These are phyloP conservation scores for Parapristionchus giblindavisi DNA, from an alignment of 2,888 invertebrate genomes.

Conservation along the genomic window DNA sequence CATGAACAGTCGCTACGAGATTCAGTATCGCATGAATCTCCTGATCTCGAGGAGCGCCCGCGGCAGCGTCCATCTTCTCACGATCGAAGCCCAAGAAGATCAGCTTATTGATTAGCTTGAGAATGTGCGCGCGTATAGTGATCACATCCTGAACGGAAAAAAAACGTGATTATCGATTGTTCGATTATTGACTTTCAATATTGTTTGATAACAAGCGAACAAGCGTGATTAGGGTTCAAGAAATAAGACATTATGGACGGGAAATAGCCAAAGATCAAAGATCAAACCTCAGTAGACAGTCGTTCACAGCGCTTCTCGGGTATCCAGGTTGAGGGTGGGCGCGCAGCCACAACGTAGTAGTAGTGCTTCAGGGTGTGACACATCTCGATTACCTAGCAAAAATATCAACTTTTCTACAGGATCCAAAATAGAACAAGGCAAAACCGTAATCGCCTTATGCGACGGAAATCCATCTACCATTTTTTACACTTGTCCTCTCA, in stretches of 20 bases:
- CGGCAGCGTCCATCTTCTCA: constrained; percentile 33
- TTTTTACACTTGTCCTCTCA: too few species aligned
- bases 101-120: constrained; percentile 78
- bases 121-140: constrained; percentile 82
- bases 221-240: not conserved
- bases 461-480: too few species aligned
- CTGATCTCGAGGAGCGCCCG: constrained; percentile 86
- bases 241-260: not conserved
- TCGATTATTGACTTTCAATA: not conserved
- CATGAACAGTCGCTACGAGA: constrained; percentile 95
- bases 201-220: not conserved
- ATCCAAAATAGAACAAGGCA: not conserved
- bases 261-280: not conserved
- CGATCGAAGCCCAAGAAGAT: constrained; percentile 54
- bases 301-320: constrained; percentile 5
- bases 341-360: constrained; percentile 97
- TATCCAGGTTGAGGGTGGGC: constrained; percentile 73
- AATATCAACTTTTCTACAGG: not conserved
- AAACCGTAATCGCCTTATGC: too few species aligned
- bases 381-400: constrained; percentile 84
- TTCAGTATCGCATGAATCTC: constrained; percentile 97
- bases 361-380: constrained; percentile 98
- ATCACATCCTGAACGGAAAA: constrained; percentile 23
- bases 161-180: not conserved
- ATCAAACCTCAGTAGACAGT: constrained; percentile 33